Evolutionary conservation across 2,113 vertebrate species (phyloP).

Genomic region (Genyomyrus donnyi): DNA sequence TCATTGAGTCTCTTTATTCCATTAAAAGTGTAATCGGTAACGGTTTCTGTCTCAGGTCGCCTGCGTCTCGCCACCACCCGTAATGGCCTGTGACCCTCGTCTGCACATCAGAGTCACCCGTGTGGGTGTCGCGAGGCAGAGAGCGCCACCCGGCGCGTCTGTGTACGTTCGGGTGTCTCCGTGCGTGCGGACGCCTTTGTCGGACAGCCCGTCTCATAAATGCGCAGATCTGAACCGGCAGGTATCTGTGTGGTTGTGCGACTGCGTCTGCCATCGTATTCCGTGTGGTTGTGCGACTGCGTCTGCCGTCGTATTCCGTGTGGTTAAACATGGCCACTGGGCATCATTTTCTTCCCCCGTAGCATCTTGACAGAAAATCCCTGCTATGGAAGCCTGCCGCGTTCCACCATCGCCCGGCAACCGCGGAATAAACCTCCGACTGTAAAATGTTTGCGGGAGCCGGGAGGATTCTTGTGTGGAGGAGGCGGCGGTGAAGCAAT

Average conservation of each 20-base stretch:
- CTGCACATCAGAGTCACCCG: slow-evolving; percentile 11
- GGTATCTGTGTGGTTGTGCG: not conserved
- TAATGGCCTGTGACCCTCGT: not conserved
- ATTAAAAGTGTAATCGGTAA: slow-evolving; percentile 39
- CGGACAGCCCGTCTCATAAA: not conserved
- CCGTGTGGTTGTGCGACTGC: not conserved
- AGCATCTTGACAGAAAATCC: not conserved
- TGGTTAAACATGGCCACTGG: not conserved
- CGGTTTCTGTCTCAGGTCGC: slow-evolving; percentile 23
- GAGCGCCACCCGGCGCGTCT: not conserved
- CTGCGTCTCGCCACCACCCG: slow-evolving; percentile 10
- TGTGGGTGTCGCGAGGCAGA: slow-evolving; percentile 20
- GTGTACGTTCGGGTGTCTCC: not conserved
- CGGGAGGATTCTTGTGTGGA: not conserved
- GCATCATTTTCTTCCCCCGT: not conserved
- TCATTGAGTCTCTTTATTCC: slow-evolving; percentile 37
- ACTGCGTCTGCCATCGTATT: not conserved
- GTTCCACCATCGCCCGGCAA: not conserved
- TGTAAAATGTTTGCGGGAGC: not conserved
- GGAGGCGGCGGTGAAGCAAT: not conserved
- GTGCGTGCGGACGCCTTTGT: not conserved
- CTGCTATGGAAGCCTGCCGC: not conserved
- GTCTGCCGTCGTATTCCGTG: not conserved
- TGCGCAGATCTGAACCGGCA: not conserved
- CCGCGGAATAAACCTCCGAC: not conserved